phyloP scores from a whole-genome alignment of 2,113 vertebrate species.

The Rhinoderma darwinii region DNA sequence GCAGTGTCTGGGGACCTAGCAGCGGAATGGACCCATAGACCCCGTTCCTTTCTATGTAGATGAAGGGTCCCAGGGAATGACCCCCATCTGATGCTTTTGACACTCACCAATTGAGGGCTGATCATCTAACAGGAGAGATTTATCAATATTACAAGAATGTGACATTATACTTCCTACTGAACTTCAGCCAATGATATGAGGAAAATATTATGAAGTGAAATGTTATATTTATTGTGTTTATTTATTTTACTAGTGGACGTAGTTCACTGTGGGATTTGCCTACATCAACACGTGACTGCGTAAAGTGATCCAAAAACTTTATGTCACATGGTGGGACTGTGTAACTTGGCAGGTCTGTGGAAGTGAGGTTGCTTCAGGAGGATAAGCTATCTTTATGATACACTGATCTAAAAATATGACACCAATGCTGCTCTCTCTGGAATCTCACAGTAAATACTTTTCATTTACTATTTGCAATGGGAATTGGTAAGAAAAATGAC shows the following conservation, averaged over 20 bases:
- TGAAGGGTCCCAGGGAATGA: neutral
- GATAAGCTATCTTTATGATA: slow-evolving; percentile 28
- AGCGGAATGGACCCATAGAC: neutral
- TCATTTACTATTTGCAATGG: neutral
- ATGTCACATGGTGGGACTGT: slow-evolving; percentile 29
- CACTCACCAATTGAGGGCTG: neutral
- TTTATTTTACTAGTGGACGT: neutral
- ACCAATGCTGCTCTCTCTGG: neutral
- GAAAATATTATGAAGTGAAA: neutral
- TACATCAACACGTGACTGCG: neutral
- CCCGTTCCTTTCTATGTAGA: neutral
- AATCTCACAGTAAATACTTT: neutral
- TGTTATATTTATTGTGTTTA: neutral
- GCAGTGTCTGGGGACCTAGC: neutral
- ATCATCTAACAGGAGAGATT: neutral
- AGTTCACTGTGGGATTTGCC: neutral
- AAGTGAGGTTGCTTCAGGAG: slow-evolving; percentile 15
- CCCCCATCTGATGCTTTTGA: neutral
- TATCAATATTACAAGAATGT: neutral
- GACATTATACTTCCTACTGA: neutral
- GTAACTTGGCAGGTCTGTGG: slow-evolving; percentile 20
- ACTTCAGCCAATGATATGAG: neutral
- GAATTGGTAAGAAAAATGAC: neutral
- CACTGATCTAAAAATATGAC: slow-evolving; percentile 1
- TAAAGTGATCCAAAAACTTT: neutral